Conservation (phyloP, 2,888 invertebrate genomes). For the Electrophaes corylata region DNA sequence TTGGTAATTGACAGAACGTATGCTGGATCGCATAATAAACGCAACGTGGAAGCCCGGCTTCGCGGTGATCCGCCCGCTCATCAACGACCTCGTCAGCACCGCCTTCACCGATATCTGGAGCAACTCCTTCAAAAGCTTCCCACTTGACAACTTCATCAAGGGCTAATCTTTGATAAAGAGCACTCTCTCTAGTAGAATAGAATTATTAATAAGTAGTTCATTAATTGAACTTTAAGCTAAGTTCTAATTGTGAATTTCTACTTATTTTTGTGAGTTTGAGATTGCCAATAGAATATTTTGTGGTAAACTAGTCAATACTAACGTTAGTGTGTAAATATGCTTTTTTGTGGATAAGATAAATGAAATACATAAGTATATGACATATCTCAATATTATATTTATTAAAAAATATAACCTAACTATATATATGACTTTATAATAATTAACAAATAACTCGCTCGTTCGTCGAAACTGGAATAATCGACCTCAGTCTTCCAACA, state of each 20-base stretch:
- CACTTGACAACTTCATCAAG: conserved; percentile 86
- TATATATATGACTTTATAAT: conserved; percentile 84
- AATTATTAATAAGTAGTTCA: not conserved
- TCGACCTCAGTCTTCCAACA: conserved; percentile 83
- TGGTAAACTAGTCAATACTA: conserved; percentile 49
- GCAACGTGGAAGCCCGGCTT: conserved; percentile 92
- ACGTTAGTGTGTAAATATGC: conserved; percentile 10
- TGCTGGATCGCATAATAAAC: conserved; percentile 91
- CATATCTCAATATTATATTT: conserved; percentile 85
- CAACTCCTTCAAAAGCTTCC: conserved; percentile 89
- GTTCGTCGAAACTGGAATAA: conserved; percentile 81
- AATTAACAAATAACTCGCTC: conserved; percentile 83
- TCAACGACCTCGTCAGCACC: conserved; percentile 92
- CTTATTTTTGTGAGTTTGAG: not conserved
- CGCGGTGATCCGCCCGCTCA: conserved; percentile 88
- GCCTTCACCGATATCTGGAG: conserved; percentile 94
- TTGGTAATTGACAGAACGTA: conserved; percentile 75
- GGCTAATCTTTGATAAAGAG: not conserved
- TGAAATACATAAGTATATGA: conserved; percentile 72
- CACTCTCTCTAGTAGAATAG: not conserved
- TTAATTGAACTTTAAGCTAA: not conserved
- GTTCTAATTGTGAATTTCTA: not conserved
- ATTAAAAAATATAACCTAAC: conserved; percentile 85
- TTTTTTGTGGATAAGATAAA: conserved; percentile 18
- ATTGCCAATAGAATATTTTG: conserved; percentile 15